These are phyloP conservation scores for Chloroceryle inda DNA, from an alignment of 2,797 vertebrate species.

Conservation along the genomic window DNA sequence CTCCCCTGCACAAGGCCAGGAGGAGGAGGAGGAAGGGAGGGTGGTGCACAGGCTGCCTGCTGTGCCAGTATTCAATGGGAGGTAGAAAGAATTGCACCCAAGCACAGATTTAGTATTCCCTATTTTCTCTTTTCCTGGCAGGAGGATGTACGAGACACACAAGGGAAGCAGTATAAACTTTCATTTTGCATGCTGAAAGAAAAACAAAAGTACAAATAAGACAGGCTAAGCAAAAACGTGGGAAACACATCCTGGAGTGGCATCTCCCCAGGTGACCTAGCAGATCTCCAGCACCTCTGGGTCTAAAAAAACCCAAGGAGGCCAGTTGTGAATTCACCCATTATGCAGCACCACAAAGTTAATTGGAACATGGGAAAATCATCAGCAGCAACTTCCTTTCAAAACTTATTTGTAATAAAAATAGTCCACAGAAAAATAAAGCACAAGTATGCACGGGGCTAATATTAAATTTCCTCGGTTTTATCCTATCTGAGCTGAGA, in stretches of 20 bases:
- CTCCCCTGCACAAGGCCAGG: background rate
- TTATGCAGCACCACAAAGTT: background rate
- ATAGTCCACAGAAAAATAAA: background rate
- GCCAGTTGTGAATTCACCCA: background rate
- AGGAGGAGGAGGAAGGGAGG: background rate
- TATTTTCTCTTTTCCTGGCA: background rate
- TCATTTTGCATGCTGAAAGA: background rate
- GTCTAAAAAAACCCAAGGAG: background rate
- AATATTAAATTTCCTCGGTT: background rate
- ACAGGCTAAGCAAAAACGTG: no score
- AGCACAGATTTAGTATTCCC: background rate
- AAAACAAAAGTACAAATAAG: background rate
- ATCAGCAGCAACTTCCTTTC: background rate
- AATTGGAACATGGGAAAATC: slow-evolving; percentile 20
- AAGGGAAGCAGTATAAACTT: background rate
- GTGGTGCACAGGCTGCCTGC: background rate
- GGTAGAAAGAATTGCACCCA: background rate
- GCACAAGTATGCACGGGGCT: background rate
- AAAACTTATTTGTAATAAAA: background rate
- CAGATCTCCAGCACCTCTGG: background rate
- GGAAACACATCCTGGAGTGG: background rate
- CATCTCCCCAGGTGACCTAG: background rate
- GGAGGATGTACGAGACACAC: background rate
- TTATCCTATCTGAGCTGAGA: background rate
- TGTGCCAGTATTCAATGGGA: accelerated